Evolutionary conservation across 2,797 vertebrate genomes (phyloP).

Genomic region (Benthosema pterotum): DNA sequence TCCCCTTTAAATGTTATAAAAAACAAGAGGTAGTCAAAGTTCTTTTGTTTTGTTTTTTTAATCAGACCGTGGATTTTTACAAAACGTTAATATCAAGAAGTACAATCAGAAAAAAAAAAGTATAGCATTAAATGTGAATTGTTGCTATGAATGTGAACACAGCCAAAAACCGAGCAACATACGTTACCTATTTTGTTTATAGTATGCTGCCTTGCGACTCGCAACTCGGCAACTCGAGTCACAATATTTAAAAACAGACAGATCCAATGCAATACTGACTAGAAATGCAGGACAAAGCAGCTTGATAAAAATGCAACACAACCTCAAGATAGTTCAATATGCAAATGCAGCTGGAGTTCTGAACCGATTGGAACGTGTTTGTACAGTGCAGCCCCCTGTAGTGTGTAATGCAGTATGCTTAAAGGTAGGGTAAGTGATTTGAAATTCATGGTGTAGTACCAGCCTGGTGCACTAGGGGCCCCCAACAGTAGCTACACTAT

Average conservation of each 20-base stretch:
- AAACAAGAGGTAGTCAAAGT: background rate
- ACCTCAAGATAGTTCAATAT: constrained; percentile 21
- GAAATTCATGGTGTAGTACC: too few species aligned
- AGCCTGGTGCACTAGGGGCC: too few species aligned
- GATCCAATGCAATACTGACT: constrained; percentile 17
- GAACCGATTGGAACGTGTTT: constrained; percentile 13
- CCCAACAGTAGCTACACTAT: too few species aligned
- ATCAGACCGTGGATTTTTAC: constrained; percentile 40
- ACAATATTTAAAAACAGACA: constrained; percentile 34
- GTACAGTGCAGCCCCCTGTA: constrained; percentile 2
- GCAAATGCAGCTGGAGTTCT: constrained; percentile 14
- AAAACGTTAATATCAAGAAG: constrained; percentile 32
- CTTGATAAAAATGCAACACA: background rate
- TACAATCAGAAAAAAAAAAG: constrained; percentile 3
- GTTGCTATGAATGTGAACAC: constrained; percentile 7
- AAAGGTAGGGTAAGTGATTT: too few species aligned
- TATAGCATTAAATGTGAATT: constrained; percentile 40
- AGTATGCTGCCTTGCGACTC: constrained; percentile 3
- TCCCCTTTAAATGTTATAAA: constrained; percentile 2
- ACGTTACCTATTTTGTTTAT: background rate
- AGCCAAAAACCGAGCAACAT: constrained; percentile 2
- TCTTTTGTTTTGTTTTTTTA: constrained; percentile 48
- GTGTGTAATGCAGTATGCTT: constrained; percentile 10
- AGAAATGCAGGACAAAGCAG: constrained; percentile 22
- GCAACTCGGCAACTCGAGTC: constrained; percentile 23